Evolutionary conservation across 2,797 vertebrate genomes (phyloP).

Genomic region (Xyrichtys novacula): DNA sequence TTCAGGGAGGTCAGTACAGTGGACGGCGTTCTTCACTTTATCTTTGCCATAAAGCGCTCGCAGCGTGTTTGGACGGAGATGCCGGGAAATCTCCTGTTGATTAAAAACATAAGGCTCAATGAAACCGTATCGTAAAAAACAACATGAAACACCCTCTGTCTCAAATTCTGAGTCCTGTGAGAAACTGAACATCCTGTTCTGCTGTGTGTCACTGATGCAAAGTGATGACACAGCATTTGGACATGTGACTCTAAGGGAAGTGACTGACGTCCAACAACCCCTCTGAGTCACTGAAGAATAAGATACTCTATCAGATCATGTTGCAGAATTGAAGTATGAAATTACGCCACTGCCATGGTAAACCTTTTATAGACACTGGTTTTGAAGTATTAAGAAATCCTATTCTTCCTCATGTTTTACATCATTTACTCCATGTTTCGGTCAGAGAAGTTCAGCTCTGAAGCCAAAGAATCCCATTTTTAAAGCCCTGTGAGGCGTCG

Average conservation of each 20-base stretch:
- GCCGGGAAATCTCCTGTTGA: constrained; percentile 89
- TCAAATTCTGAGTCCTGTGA: neutral
- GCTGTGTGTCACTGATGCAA: constrained; percentile 13
- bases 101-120: constrained; percentile 26
- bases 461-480: no score
- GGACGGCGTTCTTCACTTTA: constrained; percentile 92
- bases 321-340: no score
- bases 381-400: no score
- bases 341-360: no score
- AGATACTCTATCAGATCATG: neutral
- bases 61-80: constrained; percentile 89
- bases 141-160: neutral
- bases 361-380: no score
- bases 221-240: constrained; percentile 79
- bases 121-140: neutral
- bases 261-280: constrained; percentile 43
- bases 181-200: constrained; percentile 55
- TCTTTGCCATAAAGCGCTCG: constrained; percentile 91
- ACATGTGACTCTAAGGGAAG: constrained; percentile 74
- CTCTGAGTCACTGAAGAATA: neutral
- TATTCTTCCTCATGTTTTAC: no score
- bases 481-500: no score
- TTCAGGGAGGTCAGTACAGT: constrained; percentile 95
- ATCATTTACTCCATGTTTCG: no score
- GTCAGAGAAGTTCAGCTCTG: no score